phyloP scores from a whole-genome alignment of 2,888 invertebrate genomes.

The Margaritifera margaritifera region DNA sequence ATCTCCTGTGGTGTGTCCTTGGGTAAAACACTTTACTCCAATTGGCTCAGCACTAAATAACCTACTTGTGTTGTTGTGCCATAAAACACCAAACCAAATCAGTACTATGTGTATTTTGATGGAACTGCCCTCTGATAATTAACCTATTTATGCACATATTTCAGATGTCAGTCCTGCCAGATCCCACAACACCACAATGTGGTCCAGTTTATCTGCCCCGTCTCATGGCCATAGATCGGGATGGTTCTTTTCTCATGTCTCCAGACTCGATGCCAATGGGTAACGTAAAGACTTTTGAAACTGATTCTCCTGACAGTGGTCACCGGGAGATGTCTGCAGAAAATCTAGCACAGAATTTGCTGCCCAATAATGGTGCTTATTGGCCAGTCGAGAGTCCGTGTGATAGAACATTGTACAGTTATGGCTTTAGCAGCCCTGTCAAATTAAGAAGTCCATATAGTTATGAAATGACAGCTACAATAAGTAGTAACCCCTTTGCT shows the following conservation, averaged over 20 bases:
- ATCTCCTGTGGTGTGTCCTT: too few species aligned
- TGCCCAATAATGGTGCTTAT: conserved; percentile 45
- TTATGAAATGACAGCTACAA: conserved; percentile 43
- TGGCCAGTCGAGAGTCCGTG: conserved; percentile 44
- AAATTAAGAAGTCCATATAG: conserved; percentile 32
- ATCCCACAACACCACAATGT: conserved; percentile 64
- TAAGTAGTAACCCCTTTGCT: conserved; percentile 53
- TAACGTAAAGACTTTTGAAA: conserved; percentile 57
- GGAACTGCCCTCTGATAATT: too few species aligned
- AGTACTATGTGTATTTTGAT: too few species aligned
- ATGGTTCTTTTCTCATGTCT: conserved; percentile 15
- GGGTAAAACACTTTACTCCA: too few species aligned
- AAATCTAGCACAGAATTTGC: conserved; percentile 51
- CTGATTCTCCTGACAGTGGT: conserved; percentile 72
- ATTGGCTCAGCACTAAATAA: too few species aligned
- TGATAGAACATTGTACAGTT: conserved; percentile 39
- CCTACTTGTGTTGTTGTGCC: too few species aligned
- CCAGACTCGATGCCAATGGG: conserved; percentile 37
- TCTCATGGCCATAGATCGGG: conserved; percentile 31
- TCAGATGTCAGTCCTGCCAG: conserved; percentile 61
- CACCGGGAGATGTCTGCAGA: conserved; percentile 71
- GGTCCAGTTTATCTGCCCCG: conserved; percentile 62
- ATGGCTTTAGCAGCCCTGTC: conserved; percentile 35
- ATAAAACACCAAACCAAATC: too few species aligned
- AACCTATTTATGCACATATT: conserved; percentile 10